A percentile compares a stretch with the other conserved stretches of the same genome.
Evolutionary conservation across 2,797 vertebrate species (phyloP).

Genomic region (Propithecus deckenii): DNA sequence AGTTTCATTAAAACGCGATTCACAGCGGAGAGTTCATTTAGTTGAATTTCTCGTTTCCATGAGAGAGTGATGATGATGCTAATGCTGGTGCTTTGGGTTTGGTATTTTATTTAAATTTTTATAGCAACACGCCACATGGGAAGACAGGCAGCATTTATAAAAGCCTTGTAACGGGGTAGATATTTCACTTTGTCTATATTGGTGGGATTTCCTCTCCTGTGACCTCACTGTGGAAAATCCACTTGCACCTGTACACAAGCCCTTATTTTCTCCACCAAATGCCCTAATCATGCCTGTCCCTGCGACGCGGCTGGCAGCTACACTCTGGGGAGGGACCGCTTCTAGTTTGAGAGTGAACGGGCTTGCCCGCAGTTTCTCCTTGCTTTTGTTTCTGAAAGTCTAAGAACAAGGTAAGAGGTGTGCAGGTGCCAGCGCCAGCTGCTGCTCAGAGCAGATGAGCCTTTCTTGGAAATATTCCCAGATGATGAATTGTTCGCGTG

Average conservation of each 20-base stretch:
- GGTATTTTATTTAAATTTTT: constrained; percentile 64
- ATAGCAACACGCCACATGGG: constrained; percentile 43
- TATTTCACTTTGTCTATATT: background rate
- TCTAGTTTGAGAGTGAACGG: constrained; percentile 22
- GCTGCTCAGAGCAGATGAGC: constrained; percentile 79
- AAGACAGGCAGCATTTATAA: constrained; percentile 34
- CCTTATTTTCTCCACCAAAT: constrained; percentile 70
- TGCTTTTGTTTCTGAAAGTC: constrained; percentile 72
- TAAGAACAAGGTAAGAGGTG: constrained; percentile 74
- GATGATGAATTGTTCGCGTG: constrained; percentile 74
- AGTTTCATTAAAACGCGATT: constrained; percentile 30
- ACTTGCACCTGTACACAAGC: constrained; percentile 58
- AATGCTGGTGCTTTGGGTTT: constrained; percentile 16
- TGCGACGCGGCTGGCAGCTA: background rate
- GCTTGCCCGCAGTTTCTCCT: background rate
- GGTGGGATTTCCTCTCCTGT: constrained; percentile 68
- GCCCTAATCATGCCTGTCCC: background rate
- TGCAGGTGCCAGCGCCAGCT: constrained; percentile 61
- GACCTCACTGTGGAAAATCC: constrained; percentile 71
- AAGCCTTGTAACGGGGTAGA: background rate
- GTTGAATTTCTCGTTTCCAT: constrained; percentile 62
- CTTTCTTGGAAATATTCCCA: constrained; percentile 78
- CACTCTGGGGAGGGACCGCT: background rate
- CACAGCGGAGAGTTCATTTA: constrained; percentile 22
- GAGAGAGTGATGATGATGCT: constrained; percentile 41